Base-by-base conservation (phyloP, 2,797 vertebrate species). In the Lophotriccus pileatus region DNA sequence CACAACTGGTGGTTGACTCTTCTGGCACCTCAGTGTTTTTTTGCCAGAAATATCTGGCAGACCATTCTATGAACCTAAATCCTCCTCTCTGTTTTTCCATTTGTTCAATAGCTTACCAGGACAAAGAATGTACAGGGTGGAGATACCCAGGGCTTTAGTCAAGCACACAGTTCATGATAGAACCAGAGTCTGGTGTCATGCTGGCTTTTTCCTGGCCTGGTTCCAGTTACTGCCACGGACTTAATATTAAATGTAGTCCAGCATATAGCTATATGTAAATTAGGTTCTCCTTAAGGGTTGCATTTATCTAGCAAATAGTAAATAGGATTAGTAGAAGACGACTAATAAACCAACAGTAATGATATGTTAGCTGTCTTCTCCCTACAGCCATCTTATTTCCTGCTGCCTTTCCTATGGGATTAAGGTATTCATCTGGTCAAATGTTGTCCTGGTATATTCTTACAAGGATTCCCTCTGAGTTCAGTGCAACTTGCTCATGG, bases 381-480 rank as follows among this genome's bases (percentile, higher is more conserved):
- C 94, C 89, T 93, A 72, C 69, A 95, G 82, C 87, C 60, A 84
- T 92, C 72, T 81, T 78, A 81, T 90, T 96, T 93, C 66, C 76
- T 92, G 41, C 89, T 91, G 49, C 79, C 52, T 63, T 80, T 90
- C 77, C 37, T 87, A 55, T 73, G 36, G 94, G 85, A 87, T 90
- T 93, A 73, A 41, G 50, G 67, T 74, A 85, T 76, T 87, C 80
- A 50, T 69, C 81, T 87, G 76, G 55, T 89, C 89, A 76, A 34
- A 36, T 76, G 32, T 15, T 95, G 86, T 73, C 83, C 44, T 85
- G 27, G 50, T 82, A 6, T 66, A 62, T 83, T 94, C 47, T 89
- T 93, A 53, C 70, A 75, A 86, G 89, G 89, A 62, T 94, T 93
- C 75, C 72, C 36, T 32, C 72, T 9, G 86, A 69, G 60, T 84